Evolutionary conservation across 2,797 vertebrate species (phyloP).

Genomic region (Coregonus suidteri): DNA sequence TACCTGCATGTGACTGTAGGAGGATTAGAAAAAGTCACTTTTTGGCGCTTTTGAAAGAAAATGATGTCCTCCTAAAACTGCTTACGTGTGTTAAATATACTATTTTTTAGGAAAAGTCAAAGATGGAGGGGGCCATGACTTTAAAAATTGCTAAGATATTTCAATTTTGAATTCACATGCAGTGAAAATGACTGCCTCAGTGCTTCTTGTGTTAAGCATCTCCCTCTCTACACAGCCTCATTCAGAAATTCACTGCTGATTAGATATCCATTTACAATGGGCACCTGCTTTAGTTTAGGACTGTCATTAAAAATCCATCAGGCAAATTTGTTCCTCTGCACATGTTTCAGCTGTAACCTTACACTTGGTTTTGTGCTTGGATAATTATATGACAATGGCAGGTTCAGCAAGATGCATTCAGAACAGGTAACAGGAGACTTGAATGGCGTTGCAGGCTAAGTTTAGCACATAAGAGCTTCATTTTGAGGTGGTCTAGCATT

Average conservation of each 20-base stretch:
- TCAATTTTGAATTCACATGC: no score
- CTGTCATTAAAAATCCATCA: conserved; percentile 72
- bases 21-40: no score
- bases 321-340: conserved; percentile 62
- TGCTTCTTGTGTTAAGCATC: background rate
- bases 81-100: no score
- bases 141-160: no score
- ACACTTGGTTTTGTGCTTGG: conserved; percentile 62
- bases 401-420: conserved; percentile 58
- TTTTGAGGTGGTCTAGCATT: conserved; percentile 62
- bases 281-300: conserved; percentile 32
- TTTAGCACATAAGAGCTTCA: conserved; percentile 57
- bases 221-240: conserved; percentile 39
- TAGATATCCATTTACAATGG: conserved; percentile 58
- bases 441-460: conserved; percentile 59
- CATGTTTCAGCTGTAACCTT: conserved; percentile 64
- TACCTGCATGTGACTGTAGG: no score
- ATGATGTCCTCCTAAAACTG: no score
- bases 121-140: background rate
- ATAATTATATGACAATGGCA: conserved; percentile 64
- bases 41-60: no score
- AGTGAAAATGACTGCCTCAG: no score
- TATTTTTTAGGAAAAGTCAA: no score
- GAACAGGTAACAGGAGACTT: conserved; percentile 65
- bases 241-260: conserved; percentile 52